These are phyloP conservation scores for Dryobotodes eremita DNA, from an alignment of 2,888 invertebrate species.

Conservation along the genomic window DNA sequence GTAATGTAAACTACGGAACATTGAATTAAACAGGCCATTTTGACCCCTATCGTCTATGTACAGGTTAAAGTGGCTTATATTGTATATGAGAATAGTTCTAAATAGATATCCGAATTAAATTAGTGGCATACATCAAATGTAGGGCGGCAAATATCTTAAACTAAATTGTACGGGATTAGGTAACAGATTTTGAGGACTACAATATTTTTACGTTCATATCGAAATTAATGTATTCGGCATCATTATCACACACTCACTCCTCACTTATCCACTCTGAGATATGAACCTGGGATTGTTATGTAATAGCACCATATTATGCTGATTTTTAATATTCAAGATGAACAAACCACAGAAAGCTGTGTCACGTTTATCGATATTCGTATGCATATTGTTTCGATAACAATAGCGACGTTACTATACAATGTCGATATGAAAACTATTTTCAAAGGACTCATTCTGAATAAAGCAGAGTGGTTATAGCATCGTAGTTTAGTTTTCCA, in stretches of 20 bases:
- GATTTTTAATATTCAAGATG: slow-evolving; percentile 25
- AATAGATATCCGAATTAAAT: slow-evolving; percentile 25
- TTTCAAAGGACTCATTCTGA: neutral
- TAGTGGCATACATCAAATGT: slow-evolving; percentile 33
- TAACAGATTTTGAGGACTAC: slow-evolving; percentile 7
- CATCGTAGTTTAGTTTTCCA: neutral
- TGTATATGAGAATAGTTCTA: slow-evolving; percentile 27
- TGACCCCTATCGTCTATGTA: slow-evolving; percentile 47
- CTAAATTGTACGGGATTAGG: neutral
- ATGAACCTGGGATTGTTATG: neutral
- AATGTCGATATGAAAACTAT: slow-evolving; percentile 20
- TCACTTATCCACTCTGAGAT: neutral
- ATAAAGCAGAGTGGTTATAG: neutral
- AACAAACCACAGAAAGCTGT: slow-evolving; percentile 17
- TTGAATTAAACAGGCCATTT: slow-evolving; percentile 52
- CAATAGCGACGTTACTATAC: neutral
- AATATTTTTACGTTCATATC: neutral
- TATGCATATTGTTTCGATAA: neutral
- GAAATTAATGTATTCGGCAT: neutral
- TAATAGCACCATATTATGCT: neutral
- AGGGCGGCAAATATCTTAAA: slow-evolving; percentile 8
- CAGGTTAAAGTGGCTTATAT: slow-evolving; percentile 30
- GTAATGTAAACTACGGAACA: slow-evolving; percentile 28
- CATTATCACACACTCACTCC: slow-evolving; percentile 2
- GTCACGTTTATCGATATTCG: slow-evolving; percentile 34